Conservation (phyloP, 2,888 invertebrate species). For the Dryocosmus kuriphilus region DNA sequence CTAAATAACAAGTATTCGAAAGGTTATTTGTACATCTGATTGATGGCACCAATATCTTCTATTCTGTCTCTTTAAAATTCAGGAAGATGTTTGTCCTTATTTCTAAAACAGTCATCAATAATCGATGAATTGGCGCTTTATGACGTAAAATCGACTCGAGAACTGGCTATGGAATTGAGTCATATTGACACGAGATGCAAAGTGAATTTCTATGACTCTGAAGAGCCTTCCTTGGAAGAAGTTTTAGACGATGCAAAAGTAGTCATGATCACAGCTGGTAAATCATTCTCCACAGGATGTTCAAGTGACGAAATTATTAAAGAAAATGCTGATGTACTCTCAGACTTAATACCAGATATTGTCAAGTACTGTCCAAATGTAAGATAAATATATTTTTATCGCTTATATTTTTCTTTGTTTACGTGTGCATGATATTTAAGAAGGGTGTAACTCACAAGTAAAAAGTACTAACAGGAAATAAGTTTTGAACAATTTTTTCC, state of each 20-base stretch:
- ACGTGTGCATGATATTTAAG: too few species aligned
- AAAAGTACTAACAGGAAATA: too few species aligned
- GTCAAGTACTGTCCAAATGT: slow-evolving; percentile 65
- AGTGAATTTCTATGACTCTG: slow-evolving; percentile 66
- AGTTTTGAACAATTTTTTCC: too few species aligned
- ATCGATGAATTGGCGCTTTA: slow-evolving; percentile 82
- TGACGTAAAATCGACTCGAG: slow-evolving; percentile 76
- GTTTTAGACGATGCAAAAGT: slow-evolving; percentile 79
- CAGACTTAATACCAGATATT: slow-evolving; percentile 60
- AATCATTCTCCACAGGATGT: slow-evolving; percentile 77
- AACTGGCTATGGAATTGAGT: slow-evolving; percentile 76
- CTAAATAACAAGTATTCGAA: not conserved
- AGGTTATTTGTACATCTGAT: not conserved
- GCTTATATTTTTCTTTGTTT: not conserved
- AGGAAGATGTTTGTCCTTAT: slow-evolving; percentile 77
- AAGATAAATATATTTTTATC: slow-evolving; percentile 45
- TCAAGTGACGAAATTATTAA: slow-evolving; percentile 81
- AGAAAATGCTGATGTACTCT: slow-evolving; percentile 76
- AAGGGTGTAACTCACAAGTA: too few species aligned
- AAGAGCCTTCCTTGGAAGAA: slow-evolving; percentile 66
- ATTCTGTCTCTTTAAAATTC: slow-evolving; percentile 38
- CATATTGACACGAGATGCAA: slow-evolving; percentile 78
- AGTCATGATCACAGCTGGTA: slow-evolving; percentile 84
- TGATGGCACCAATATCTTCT: slow-evolving; percentile 6
- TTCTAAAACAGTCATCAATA: slow-evolving; percentile 81